These are phyloP conservation scores for Campylorhamphus procurvoides DNA, from an alignment of 2,113 vertebrate genomes.

Conservation along the genomic window DNA sequence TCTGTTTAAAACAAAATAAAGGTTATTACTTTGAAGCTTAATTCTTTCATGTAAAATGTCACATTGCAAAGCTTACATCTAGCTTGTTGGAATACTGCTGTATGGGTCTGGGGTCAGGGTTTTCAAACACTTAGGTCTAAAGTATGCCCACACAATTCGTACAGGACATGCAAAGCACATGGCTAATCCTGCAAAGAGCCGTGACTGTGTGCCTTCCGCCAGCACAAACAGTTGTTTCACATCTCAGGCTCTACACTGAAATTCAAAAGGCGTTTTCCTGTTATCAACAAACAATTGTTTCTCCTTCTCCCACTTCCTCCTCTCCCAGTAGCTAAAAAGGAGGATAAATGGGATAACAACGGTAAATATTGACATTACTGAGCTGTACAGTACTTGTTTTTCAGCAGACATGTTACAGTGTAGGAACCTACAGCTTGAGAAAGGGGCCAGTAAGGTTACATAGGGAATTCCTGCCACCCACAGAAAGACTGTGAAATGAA, in stretches of 20 bases:
- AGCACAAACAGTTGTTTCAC: neutral
- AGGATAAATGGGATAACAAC: slow-evolving; percentile 2
- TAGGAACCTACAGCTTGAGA: neutral
- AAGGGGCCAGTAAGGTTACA: neutral
- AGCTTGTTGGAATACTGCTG: neutral
- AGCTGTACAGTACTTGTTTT: slow-evolving; percentile 20
- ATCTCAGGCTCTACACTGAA: neutral
- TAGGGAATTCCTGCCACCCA: neutral
- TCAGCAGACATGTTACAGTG: neutral
- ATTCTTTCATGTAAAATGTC: slow-evolving; percentile 67
- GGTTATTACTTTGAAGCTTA: slow-evolving; percentile 73
- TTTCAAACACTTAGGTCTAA: neutral
- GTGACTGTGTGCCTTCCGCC: neutral
- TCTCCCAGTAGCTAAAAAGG: slow-evolving; percentile 12
- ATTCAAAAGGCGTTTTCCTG: slow-evolving; percentile 11
- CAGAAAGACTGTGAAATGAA: neutral
- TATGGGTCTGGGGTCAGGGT: neutral
- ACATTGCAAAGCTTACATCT: slow-evolving; percentile 67
- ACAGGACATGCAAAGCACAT: neutral
- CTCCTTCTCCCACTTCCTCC: slow-evolving; percentile 36
- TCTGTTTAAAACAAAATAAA: slow-evolving; percentile 87
- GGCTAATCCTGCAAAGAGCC: neutral
- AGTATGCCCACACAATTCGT: neutral
- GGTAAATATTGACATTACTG: slow-evolving; percentile 12
- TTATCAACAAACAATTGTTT: slow-evolving; percentile 20